These are phyloP conservation scores for Euclidia mi DNA, from an alignment of 2,888 invertebrate genomes.

Conservation along the genomic window DNA sequence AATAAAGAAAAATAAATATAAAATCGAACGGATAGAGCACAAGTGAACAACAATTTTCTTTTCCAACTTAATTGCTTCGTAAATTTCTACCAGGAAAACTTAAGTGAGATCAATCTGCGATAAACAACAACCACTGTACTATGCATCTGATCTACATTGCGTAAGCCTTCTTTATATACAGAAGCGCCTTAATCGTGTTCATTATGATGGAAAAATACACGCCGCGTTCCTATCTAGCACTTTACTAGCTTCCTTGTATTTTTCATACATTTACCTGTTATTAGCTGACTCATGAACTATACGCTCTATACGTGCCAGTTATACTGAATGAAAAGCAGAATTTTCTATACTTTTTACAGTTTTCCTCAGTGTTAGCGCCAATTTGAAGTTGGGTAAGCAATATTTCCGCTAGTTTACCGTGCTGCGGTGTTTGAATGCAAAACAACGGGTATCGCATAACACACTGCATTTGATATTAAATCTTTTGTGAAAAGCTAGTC, in stretches of 20 bases:
- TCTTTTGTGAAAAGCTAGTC: background rate
- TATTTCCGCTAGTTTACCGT: constrained; percentile 19
- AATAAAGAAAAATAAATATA: too few species aligned
- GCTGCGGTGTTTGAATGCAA: constrained; percentile 24
- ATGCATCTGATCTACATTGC: constrained; percentile 24
- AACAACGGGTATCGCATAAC: constrained; percentile 20
- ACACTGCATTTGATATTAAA: background rate
- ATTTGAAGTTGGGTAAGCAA: constrained; percentile 31
- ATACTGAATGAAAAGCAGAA: constrained; percentile 35
- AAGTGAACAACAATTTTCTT: too few species aligned
- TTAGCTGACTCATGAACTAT: constrained; percentile 36
- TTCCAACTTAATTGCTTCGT: too few species aligned
- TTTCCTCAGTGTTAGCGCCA: constrained; percentile 21
- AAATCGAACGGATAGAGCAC: too few species aligned
- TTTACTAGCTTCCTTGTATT: constrained; percentile 33
- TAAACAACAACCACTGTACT: background rate
- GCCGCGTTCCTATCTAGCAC: constrained; percentile 18
- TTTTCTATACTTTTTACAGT: constrained; percentile 34
- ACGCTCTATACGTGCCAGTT: constrained; percentile 14
- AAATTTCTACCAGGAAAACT: too few species aligned
- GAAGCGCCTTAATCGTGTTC: constrained; percentile 32
- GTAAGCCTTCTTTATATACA: constrained; percentile 27
- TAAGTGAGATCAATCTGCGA: too few species aligned
- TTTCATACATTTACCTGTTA: constrained; percentile 46
- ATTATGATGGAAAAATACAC: constrained; percentile 50